Evolutionary conservation across 2,888 invertebrate species (phyloP).

Genomic region (Metalampra italica): DNA sequence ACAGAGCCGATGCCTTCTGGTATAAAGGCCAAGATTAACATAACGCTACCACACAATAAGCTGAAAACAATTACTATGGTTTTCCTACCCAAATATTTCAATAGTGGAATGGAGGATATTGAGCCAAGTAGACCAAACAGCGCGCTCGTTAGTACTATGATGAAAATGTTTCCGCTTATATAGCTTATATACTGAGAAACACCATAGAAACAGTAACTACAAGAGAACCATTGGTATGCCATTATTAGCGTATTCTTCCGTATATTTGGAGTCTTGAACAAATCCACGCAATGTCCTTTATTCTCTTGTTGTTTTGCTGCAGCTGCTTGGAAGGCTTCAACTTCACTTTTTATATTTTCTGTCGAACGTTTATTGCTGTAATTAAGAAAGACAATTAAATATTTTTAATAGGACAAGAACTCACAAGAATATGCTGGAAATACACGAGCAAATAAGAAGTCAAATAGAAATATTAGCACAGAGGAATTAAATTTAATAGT

Average conservation of each 20-base stretch:
- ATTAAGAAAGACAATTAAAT: slow-evolving; percentile 15
- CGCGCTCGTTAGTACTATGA: slow-evolving; percentile 87
- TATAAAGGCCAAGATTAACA: slow-evolving; percentile 52
- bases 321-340: slow-evolving; percentile 50
- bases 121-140: slow-evolving; percentile 44
- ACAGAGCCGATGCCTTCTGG: slow-evolving; percentile 73
- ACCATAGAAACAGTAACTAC: slow-evolving; percentile 90
- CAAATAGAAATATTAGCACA: too few species aligned
- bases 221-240: slow-evolving; percentile 86
- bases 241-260: slow-evolving; percentile 82
- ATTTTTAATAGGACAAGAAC: too few species aligned
- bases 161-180: slow-evolving; percentile 86
- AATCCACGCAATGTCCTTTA: slow-evolving; percentile 73
- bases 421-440: too few species aligned
- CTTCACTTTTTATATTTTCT: slow-evolving; percentile 37
- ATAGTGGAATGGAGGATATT: slow-evolving; percentile 44
- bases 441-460: too few species aligned
- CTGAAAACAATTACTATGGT: slow-evolving; percentile 46
- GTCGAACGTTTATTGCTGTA: slow-evolving; percentile 61
- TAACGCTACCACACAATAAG: slow-evolving; percentile 29
- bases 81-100: slow-evolving; percentile 50
- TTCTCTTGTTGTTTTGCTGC: slow-evolving; percentile 30
- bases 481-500: too few species aligned
- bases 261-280: slow-evolving; percentile 83
- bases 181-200: slow-evolving; percentile 88